Conservation (phyloP, 2,113 vertebrate genomes). For the Excalfactoria chinensis region DNA sequence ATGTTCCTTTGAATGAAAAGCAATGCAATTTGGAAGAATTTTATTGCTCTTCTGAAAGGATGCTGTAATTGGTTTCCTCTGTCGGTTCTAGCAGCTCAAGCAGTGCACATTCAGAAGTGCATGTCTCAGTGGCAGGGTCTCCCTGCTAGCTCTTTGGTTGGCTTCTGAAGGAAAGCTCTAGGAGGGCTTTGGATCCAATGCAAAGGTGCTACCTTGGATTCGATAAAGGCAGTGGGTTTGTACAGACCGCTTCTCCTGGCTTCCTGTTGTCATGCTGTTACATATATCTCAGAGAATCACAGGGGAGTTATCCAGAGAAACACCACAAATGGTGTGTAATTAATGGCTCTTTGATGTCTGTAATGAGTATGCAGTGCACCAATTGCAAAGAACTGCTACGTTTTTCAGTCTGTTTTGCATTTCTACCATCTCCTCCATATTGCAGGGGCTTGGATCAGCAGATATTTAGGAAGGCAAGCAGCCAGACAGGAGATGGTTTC, state of each 20-base stretch:
- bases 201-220: not conserved
- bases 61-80: not conserved
- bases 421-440: not conserved
- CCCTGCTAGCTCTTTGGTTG: not conserved
- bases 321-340: not conserved
- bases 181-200: not conserved
- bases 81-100: not conserved
- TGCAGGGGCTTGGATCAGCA: not conserved
- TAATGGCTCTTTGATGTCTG: not conserved
- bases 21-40: not conserved
- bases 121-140: not conserved
- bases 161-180: not conserved
- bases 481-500: not conserved
- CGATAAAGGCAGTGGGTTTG: not conserved
- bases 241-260: not conserved
- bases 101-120: not conserved
- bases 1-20: constrained; percentile 13
- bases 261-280: not conserved
- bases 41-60: not conserved
- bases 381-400: not conserved
- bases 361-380: not conserved
- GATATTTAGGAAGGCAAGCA: not conserved
- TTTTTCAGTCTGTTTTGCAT: not conserved
- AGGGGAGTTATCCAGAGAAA: not conserved
- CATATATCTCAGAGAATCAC: not conserved